These are phyloP conservation scores for Polyommatus iphigenia DNA, from an alignment of 2,888 invertebrate genomes.

Conservation along the genomic window DNA sequence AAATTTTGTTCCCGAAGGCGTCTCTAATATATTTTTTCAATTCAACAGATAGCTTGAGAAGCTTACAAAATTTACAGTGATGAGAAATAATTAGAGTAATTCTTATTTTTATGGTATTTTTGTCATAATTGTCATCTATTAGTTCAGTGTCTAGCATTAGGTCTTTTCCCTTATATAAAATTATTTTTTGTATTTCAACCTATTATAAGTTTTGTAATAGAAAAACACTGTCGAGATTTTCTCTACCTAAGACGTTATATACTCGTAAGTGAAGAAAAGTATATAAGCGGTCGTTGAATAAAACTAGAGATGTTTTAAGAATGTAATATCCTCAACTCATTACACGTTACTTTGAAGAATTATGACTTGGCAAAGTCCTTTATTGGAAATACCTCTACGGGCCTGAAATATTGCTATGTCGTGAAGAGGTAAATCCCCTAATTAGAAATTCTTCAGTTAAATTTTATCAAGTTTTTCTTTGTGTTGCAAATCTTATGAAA, in stretches of 20 bases:
- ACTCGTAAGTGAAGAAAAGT: conserved; percentile 34
- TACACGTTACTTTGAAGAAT: conserved; percentile 80
- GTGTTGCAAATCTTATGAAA: conserved; percentile 75
- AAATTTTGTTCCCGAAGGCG: too few species aligned
- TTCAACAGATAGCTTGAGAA: too few species aligned
- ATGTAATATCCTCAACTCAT: conserved; percentile 79
- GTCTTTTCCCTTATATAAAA: too few species aligned
- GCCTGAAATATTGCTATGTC: conserved; percentile 80
- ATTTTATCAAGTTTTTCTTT: conserved; percentile 79
- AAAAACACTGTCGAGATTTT: not conserved
- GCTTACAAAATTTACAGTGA: too few species aligned
- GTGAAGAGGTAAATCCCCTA: conserved; percentile 79
- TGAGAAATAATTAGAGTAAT: too few species aligned
- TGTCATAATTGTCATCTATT: too few species aligned
- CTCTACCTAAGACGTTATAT: not conserved
- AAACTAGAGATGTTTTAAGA: conserved; percentile 62
- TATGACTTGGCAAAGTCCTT: conserved; percentile 81
- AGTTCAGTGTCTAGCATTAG: too few species aligned
- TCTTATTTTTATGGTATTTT: too few species aligned
- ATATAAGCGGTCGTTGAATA: conserved; percentile 36
- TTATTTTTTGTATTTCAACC: not conserved
- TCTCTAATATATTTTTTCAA: too few species aligned
- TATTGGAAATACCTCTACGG: conserved; percentile 80
- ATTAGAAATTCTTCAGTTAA: conserved; percentile 78
- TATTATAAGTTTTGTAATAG: not conserved